A percentile compares a stretch with the other conserved stretches of the same genome.
Evolutionary conservation across 2,888 invertebrate species (phyloP).

Genomic region (Alcis repandata): DNA sequence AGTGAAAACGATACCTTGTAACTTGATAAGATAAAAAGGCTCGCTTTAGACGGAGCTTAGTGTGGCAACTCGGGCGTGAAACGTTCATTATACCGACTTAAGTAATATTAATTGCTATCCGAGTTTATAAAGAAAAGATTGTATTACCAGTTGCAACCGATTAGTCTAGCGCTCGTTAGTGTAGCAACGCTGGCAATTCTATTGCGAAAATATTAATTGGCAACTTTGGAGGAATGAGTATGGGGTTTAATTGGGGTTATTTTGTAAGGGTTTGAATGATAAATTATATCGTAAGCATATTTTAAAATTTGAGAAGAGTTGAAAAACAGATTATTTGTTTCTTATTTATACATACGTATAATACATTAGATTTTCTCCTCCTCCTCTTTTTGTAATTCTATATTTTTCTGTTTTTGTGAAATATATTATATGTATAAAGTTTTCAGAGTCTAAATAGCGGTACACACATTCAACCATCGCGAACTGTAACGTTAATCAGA

Average conservation of each 20-base stretch:
- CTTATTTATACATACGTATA: too few relatives aligned
- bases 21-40: conserved; percentile 41
- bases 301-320: background rate
- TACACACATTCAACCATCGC: too few relatives aligned
- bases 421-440: too few relatives aligned
- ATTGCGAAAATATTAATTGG: conserved; percentile 74
- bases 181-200: conserved; percentile 56
- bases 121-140: conserved; percentile 73
- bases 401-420: too few relatives aligned
- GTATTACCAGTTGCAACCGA: conserved; percentile 68
- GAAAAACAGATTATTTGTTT: background rate
- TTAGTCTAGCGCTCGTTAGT: conserved; percentile 69
- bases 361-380: too few relatives aligned
- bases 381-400: too few relatives aligned
- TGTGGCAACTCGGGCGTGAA: conserved; percentile 70
- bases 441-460: too few relatives aligned
- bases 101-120: conserved; percentile 80
- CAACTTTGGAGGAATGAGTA: conserved; percentile 57
- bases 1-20: conserved; percentile 39
- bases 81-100: conserved; percentile 73
- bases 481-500: too few relatives aligned
- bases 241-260: conserved; percentile 52
- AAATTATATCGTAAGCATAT: conserved; percentile 14
- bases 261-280: conserved; percentile 56
- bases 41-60: conserved; percentile 46